phyloP scores from a whole-genome alignment of 1,140 invertebrate genomes.

The Heliconius melpomene region DNA sequence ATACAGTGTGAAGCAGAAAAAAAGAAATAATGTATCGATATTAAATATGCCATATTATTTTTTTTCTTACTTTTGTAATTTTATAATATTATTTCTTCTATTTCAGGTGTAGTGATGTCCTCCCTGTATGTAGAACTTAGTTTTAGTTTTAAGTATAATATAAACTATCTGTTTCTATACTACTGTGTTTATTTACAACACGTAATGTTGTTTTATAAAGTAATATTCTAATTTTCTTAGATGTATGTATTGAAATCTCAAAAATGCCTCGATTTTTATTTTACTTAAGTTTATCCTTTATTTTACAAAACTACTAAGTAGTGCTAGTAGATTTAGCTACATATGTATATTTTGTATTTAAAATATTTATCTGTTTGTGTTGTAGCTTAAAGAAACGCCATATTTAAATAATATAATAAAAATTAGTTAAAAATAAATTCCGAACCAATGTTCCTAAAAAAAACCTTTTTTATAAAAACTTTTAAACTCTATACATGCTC shows the following conservation, averaged over 20 bases:
- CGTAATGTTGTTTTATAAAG: background rate
- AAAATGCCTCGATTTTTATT: background rate
- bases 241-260: slow-evolving; percentile 8
- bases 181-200: background rate
- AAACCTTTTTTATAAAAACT: background rate
- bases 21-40: background rate
- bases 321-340: background rate
- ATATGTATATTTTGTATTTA: background rate
- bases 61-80: background rate
- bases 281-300: background rate
- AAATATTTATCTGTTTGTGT: background rate
- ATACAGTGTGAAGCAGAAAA: background rate
- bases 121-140: background rate
- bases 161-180: background rate
- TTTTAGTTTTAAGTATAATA: background rate
- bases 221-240: background rate
- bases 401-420: background rate
- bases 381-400: background rate
- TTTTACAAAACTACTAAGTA: background rate
- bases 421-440: background rate
- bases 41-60: background rate
- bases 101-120: slow-evolving; percentile 7
- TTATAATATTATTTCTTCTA: background rate
- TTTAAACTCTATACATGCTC: too few relatives aligned
- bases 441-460: background rate